Evolutionary conservation across 2,888 invertebrate species (phyloP).

Genomic region (Tetanocera ferruginea): DNA sequence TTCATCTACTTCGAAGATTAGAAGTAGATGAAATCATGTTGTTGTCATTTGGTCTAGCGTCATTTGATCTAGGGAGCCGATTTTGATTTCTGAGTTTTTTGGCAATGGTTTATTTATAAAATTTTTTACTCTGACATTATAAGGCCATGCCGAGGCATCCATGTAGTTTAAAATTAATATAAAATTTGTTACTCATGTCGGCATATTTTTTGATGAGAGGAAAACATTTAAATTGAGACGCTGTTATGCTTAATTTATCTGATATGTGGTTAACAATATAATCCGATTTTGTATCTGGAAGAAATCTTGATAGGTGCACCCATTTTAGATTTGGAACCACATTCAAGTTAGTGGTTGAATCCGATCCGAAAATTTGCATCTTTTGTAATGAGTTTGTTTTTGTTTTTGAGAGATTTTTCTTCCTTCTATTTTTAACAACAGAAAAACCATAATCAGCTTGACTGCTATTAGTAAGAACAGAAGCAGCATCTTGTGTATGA

Average conservation of each 20-base stretch:
- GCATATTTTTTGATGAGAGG: background rate
- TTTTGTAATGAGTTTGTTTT: background rate
- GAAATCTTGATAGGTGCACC: slow-evolving; percentile 8
- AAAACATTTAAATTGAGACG: background rate
- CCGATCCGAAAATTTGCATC: background rate
- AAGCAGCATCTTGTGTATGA: too few species aligned
- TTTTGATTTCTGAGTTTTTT: background rate
- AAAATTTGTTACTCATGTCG: background rate
- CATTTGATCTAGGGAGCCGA: too few species aligned
- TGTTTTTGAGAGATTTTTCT: background rate
- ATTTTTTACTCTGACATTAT: background rate
- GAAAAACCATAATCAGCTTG: too few species aligned
- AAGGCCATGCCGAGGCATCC: background rate
- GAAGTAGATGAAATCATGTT: background rate
- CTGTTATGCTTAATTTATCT: too few species aligned
- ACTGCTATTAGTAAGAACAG: too few species aligned
- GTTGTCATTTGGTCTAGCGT: background rate
- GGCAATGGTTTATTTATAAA: background rate
- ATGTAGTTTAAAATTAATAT: slow-evolving; percentile 8
- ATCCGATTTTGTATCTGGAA: background rate
- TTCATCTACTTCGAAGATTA: background rate
- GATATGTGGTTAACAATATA: background rate
- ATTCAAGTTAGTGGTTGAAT: background rate
- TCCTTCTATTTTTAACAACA: too few species aligned
- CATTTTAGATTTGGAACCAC: background rate